Conservation (phyloP, 2,888 invertebrate genomes). For the Rapana venosa region DNA sequence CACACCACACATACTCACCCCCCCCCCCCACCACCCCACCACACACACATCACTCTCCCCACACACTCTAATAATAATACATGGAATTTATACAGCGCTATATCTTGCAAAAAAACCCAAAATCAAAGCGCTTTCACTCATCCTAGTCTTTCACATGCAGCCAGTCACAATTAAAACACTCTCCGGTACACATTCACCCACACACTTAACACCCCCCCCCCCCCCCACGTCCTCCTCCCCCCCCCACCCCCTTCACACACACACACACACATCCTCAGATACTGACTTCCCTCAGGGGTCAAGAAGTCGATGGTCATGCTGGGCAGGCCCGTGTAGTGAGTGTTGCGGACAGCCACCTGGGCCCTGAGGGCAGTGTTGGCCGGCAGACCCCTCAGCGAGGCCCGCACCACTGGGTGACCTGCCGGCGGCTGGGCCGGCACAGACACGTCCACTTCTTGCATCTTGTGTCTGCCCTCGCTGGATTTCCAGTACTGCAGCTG, state of each 20-base stretch:
- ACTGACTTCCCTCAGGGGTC: conserved; percentile 75
- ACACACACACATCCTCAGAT: background rate
- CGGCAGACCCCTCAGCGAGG: conserved; percentile 67
- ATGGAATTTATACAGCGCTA: too few relatives aligned
- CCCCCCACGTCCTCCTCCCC: too few relatives aligned
- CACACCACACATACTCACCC: too few relatives aligned
- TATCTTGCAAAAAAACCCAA: too few relatives aligned
- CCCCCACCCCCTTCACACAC: background rate
- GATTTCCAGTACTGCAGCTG: conserved; percentile 96
- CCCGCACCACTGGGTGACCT: conserved; percentile 62
- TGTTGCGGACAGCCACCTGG: conserved; percentile 93
- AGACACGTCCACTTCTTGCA: conserved; percentile 64
- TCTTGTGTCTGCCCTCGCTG: conserved; percentile 80
- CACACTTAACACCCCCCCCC: too few relatives aligned
- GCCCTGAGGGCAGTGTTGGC: conserved; percentile 86
- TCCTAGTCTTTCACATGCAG: too few relatives aligned
- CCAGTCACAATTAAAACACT: too few relatives aligned
- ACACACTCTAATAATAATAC: too few relatives aligned
- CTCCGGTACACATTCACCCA: too few relatives aligned
- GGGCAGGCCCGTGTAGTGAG: conserved; percentile 92
- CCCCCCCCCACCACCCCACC: background rate
- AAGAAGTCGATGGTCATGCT: conserved; percentile 85
- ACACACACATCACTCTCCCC: conserved; percentile 10
- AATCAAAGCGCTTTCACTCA: too few relatives aligned
- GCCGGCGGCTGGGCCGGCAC: conserved; percentile 51